Evolutionary conservation across 2,797 vertebrate species (phyloP).

Genomic region (Sandelia bainsii): DNA sequence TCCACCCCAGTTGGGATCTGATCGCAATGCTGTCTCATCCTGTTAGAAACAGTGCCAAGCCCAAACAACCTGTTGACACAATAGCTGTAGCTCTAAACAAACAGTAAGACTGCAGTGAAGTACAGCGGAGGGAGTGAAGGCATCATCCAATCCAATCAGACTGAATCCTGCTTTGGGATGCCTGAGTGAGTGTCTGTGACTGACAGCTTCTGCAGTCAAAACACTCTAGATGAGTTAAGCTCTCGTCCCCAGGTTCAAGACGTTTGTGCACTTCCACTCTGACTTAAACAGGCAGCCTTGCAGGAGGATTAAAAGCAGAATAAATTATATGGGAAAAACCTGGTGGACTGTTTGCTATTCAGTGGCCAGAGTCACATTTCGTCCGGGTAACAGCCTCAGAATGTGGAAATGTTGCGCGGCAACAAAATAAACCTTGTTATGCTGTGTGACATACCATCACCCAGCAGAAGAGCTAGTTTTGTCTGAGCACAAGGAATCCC

Average conservation of each 20-base stretch:
- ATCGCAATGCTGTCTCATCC: constrained; percentile 31
- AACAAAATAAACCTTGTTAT: constrained; percentile 68
- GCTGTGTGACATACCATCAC: constrained; percentile 26
- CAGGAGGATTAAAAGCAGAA: constrained; percentile 36
- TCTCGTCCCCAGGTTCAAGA: constrained; percentile 42
- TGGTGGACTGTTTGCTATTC: constrained; percentile 45
- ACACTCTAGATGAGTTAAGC: constrained; percentile 39
- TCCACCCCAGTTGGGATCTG: constrained; percentile 25
- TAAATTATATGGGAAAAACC: constrained; percentile 60
- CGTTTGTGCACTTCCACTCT: constrained; percentile 36
- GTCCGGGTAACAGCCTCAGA: constrained; percentile 26
- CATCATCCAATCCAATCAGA: constrained; percentile 44
- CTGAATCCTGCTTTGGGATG: constrained; percentile 21
- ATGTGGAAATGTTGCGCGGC: constrained; percentile 64
- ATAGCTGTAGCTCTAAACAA: constrained; percentile 36
- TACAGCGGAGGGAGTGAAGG: constrained; percentile 20
- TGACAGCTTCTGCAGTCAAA: constrained; percentile 45
- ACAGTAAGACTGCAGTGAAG: constrained; percentile 29
- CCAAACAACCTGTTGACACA: constrained; percentile 64
- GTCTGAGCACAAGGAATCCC: constrained; percentile 35
- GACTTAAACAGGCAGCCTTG: constrained; percentile 52
- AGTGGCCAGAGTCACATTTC: constrained; percentile 51
- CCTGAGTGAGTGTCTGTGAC: constrained; percentile 32
- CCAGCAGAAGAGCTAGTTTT: constrained; percentile 19
- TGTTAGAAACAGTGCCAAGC: constrained; percentile 36